Base-by-base conservation (phyloP, 2,113 vertebrate genomes). In the Alces alces region DNA sequence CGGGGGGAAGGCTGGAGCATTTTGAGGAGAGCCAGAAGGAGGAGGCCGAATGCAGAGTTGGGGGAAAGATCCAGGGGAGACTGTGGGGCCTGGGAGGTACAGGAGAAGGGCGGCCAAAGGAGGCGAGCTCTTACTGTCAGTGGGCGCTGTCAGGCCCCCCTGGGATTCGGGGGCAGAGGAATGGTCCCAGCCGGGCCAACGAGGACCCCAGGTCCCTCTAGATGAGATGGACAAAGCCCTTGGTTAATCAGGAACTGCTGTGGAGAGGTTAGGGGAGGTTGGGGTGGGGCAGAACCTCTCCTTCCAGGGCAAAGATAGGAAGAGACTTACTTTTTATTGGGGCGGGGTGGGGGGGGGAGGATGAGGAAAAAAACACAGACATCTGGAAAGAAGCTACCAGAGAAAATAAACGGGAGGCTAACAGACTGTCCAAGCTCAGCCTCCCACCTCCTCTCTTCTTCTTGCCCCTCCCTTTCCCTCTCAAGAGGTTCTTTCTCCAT, bases 151-250 rank as follows among this genome's bases (percentile, higher is more conserved):
- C 96, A 97, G 88, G 91, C 54, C 86, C 96, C 98, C 95, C 86
- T 86, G 93, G 96, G 95, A 52, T 96, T 94, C 97, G 79, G 92
- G 97, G 97, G 86, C 97, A 96, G 91, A 89, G 70, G 90, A 88
- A 95, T 94, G 95, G 97, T 98, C 95, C 87, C 96, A 83, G 97
- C 96, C 3, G 25, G 97, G 96, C 85, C 90, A 96, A n/a, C 6
- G 23, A 98, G 97, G 96, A 96, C 97, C 97, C 93, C 95, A 90
- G 86, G 95, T 91, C 96, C 91, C 88, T 98, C 97, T 95, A 96
- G 96, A 93, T 86, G 47, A 98, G 96, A 97, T 4, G 93, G 97
- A 95, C 93, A 97, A 94, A 96, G 95, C 84, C 97, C 95, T 94
- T 86, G 79, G 91, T 97, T 97, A 97, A 96, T 93, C 64, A 93